Evolutionary conservation across 2,888 invertebrate genomes (phyloP).

Genomic region (Keiferia lycopersicella): DNA sequence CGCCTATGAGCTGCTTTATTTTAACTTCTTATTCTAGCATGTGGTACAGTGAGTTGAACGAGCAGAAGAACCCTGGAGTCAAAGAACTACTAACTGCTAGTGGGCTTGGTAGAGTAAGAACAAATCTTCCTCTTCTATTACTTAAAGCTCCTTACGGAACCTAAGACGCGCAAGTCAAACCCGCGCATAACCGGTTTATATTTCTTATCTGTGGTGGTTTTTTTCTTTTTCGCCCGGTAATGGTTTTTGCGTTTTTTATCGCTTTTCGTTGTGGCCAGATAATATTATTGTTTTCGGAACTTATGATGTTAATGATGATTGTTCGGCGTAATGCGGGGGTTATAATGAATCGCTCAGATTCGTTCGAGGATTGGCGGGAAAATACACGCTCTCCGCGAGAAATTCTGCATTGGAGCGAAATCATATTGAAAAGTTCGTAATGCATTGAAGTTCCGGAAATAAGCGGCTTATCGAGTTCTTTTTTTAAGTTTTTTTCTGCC

Average conservation of each 20-base stretch:
- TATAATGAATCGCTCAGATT: conserved; percentile 54
- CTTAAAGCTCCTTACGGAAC: background rate
- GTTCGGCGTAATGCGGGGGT: conserved; percentile 52
- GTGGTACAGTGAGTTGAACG: too few species aligned
- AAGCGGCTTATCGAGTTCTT: too few species aligned
- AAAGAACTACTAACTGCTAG: too few species aligned
- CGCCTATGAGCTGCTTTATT: too few species aligned
- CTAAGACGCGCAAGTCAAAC: background rate
- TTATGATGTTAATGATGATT: conserved; percentile 61
- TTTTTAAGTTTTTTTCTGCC: too few species aligned
- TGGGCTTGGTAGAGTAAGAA: too few species aligned
- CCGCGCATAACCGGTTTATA: conserved; percentile 31
- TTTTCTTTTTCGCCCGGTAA: conserved; percentile 42
- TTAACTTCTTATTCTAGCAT: too few species aligned
- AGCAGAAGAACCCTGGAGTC: too few species aligned
- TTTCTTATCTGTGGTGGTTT: conserved; percentile 36
- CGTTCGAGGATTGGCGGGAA: conserved; percentile 31
- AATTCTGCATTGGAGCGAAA: conserved; percentile 3
- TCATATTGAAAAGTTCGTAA: too few species aligned
- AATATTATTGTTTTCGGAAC: conserved; percentile 65
- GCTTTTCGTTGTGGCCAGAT: conserved; percentile 45
- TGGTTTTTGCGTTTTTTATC: conserved; percentile 46
- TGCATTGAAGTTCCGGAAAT: too few species aligned
- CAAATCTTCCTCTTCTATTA: too few species aligned
- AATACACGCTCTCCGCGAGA: conserved; percentile 12